Conservation (phyloP, 2,797 vertebrate genomes). For the Brachymystax lenok region DNA sequence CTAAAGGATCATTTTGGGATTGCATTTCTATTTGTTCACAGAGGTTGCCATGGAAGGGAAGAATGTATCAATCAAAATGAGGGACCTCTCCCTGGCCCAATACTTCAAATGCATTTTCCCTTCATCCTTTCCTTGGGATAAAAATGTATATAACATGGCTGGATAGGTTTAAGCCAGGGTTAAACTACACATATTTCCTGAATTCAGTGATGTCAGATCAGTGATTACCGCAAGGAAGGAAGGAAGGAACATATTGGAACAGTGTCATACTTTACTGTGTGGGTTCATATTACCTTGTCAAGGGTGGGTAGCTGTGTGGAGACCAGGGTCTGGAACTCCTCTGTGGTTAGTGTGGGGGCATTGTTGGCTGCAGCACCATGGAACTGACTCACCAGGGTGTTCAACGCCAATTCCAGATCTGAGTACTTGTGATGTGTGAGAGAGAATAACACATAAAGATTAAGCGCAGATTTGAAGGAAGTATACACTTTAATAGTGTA, state of each 20-base stretch:
- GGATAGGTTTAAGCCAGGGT: background rate
- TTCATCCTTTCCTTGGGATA: background rate
- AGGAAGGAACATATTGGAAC: background rate
- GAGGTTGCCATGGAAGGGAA: background rate
- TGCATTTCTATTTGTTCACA: background rate
- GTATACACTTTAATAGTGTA: too few relatives aligned
- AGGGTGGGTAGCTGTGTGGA: conserved; percentile 65
- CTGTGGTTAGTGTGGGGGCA: conserved; percentile 55
- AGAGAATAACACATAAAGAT: background rate
- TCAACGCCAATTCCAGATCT: conserved; percentile 73
- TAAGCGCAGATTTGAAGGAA: background rate
- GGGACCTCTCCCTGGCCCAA: background rate
- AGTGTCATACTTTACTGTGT: background rate
- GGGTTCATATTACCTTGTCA: conserved; percentile 52
- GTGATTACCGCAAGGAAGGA: background rate
- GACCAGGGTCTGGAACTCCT: conserved; percentile 73
- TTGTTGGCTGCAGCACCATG: conserved; percentile 58
- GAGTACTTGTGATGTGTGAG: conserved; percentile 56
- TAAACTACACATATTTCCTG: background rate
- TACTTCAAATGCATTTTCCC: background rate
- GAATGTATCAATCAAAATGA: background rate
- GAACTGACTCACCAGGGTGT: conserved; percentile 70
- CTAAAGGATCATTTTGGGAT: background rate
- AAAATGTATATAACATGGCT: background rate
- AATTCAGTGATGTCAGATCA: background rate